Evolutionary conservation across 2,888 invertebrate species (phyloP).

Genomic region (Micoletzkya japonica): DNA sequence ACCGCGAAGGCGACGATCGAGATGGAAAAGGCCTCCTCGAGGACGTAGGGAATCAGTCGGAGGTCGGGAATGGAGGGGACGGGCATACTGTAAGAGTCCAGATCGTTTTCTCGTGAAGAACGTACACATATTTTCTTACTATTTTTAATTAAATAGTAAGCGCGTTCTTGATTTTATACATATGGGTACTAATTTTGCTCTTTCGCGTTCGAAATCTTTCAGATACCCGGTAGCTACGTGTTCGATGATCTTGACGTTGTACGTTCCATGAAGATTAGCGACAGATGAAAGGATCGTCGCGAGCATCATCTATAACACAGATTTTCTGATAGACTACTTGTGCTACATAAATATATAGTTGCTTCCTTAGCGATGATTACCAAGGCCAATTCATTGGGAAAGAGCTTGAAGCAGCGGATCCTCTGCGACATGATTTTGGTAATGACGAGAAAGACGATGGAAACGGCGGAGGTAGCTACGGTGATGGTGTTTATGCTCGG

Average conservation of each 20-base stretch:
- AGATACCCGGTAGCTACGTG: slow-evolving; percentile 65
- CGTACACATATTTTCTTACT: not conserved
- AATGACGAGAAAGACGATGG: too few relatives aligned
- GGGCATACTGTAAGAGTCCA: slow-evolving; percentile 52
- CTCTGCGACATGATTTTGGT: too few relatives aligned
- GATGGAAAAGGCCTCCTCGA: slow-evolving; percentile 67
- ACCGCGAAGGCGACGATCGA: slow-evolving; percentile 68
- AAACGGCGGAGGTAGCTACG: too few relatives aligned
- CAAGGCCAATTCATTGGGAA: slow-evolving; percentile 24
- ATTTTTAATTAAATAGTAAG: not conserved
- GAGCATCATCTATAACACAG: slow-evolving; percentile 62
- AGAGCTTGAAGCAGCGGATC: slow-evolving; percentile 13
- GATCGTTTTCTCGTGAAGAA: not conserved
- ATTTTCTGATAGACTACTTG: slow-evolving; percentile 1
- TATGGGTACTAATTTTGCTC: too few relatives aligned
- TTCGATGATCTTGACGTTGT: slow-evolving; percentile 65
- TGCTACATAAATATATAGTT: too few relatives aligned
- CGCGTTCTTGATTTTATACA: not conserved
- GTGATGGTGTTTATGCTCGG: too few relatives aligned
- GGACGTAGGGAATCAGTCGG: slow-evolving; percentile 65
- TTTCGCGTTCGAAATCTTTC: too few relatives aligned
- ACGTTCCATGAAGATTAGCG: slow-evolving; percentile 59
- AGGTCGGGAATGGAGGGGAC: slow-evolving; percentile 56
- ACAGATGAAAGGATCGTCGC: slow-evolving; percentile 64
- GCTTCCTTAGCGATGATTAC: slow-evolving; percentile 2